Evolutionary conservation across 92 coral and sea anemone genomes (phyloP).

Genomic region (Epizoanthus ramosus): DNA sequence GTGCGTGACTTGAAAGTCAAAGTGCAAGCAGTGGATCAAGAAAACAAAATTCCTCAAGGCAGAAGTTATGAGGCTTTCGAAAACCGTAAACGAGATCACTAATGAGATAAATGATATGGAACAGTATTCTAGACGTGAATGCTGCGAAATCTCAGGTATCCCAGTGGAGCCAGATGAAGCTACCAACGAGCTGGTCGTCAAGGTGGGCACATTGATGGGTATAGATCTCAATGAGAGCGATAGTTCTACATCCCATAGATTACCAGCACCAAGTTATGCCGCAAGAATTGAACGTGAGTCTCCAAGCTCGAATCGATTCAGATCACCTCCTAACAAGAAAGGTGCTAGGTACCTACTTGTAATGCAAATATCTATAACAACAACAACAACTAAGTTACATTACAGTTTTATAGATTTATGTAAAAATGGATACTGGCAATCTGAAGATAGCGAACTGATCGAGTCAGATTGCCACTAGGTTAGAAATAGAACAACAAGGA

Average conservation of each 20-base stretch:
- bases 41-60: constrained; percentile 21
- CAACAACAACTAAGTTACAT: too few relatives aligned
- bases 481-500: too few relatives aligned
- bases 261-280: constrained; percentile 5
- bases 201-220: constrained; percentile 24
- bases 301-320: neutral
- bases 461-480: too few relatives aligned
- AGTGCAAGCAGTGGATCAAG: neutral
- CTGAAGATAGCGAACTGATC: too few relatives aligned
- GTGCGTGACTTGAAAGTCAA: constrained; percentile 19
- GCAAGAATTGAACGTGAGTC: neutral
- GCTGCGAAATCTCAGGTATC: constrained; percentile 28
- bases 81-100: constrained; percentile 9
- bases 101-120: constrained; percentile 4
- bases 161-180: constrained; percentile 21
- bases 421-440: too few relatives aligned
- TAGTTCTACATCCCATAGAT: constrained; percentile 16
- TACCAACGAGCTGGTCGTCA: constrained; percentile 13
- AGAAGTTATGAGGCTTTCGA: constrained; percentile 27
- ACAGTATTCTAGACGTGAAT: constrained; percentile 39
- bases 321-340: too few relatives aligned
- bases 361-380: too few relatives aligned
- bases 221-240: constrained; percentile 8
- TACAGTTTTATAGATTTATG: too few relatives aligned
- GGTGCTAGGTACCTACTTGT: too few relatives aligned